Evolutionary conservation across 2,888 invertebrate genomes (phyloP).

Genomic region (Flexamia atlantica): DNA sequence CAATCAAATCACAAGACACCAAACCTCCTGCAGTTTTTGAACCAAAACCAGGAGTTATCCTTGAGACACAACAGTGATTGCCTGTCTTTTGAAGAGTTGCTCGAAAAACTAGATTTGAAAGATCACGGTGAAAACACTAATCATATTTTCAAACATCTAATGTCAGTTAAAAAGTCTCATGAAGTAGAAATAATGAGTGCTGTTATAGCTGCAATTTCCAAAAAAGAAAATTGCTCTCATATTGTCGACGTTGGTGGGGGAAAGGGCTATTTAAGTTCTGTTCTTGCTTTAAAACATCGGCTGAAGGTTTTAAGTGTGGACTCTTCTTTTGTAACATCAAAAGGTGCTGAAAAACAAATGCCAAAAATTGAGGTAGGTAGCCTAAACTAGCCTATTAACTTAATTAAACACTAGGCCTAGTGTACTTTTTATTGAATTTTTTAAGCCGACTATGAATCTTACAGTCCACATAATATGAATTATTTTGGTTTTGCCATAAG

Average conservation of each 20-base stretch:
- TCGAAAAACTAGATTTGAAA: conserved; percentile 72
- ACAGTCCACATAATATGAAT: too few relatives aligned
- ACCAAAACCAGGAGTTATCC: conserved; percentile 70
- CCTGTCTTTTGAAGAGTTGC: conserved; percentile 74
- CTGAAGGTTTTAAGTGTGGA: conserved; percentile 90
- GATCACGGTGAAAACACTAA: conserved; percentile 73
- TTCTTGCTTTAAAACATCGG: conserved; percentile 83
- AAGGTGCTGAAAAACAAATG: conserved; percentile 80
- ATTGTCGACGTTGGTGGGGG: conserved; percentile 94
- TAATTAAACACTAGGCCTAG: too few relatives aligned
- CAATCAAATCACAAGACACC: conserved; percentile 33
- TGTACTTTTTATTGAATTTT: too few relatives aligned
- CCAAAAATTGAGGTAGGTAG: conserved; percentile 72
- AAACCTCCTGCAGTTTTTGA: conserved; percentile 69
- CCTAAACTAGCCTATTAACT: neutral
- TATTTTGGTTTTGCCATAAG: too few relatives aligned
- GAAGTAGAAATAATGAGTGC: conserved; percentile 85
- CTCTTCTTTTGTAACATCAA: conserved; percentile 82
- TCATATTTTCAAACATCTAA: conserved; percentile 81
- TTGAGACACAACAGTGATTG: conserved; percentile 74
- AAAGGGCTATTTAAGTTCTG: conserved; percentile 89
- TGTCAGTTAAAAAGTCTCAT: conserved; percentile 89
- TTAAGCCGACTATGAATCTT: too few relatives aligned
- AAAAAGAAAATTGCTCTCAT: conserved; percentile 74
- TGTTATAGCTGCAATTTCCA: conserved; percentile 78